Conservation (phyloP, 2,113 vertebrate species). For the Acrocephalus arundinaceus region DNA sequence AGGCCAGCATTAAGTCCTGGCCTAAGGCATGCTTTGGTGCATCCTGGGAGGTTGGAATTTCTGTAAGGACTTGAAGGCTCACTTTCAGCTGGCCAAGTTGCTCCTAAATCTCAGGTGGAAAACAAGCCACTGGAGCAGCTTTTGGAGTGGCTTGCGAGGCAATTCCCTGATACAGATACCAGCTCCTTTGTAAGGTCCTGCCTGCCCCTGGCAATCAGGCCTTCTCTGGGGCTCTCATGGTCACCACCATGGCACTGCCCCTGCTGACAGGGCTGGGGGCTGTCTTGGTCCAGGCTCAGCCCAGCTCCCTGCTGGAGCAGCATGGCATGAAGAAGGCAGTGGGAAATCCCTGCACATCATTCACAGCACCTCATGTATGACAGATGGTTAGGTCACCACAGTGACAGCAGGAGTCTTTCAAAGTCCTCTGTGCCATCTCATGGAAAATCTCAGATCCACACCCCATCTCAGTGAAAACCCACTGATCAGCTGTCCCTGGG, state of each 20-base stretch:
- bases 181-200: not conserved
- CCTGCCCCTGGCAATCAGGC: not conserved
- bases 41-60: not conserved
- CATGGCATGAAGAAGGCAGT: not conserved
- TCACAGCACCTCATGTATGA: not conserved
- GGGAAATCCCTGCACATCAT: not conserved
- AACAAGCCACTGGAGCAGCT: not conserved
- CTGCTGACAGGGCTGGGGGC: not conserved
- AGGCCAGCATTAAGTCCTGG: not conserved
- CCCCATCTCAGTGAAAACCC: not conserved
- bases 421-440: not conserved
- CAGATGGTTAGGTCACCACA: not conserved
- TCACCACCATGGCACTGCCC: not conserved
- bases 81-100: not conserved
- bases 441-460: not conserved
- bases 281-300: not conserved
- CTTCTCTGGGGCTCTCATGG: rapidly evolving
- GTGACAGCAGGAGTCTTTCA: not conserved
- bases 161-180: not conserved
- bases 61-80: not conserved
- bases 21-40: not conserved
- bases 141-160: not conserved
- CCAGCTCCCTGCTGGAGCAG: not conserved
- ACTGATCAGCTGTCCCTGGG: not conserved
- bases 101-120: not conserved